A percentile compares a stretch with the other conserved stretches of the same genome.
Evolutionary conservation across 1,140 invertebrate genomes (phyloP).

Genomic region (Brachystomella parvula): DNA sequence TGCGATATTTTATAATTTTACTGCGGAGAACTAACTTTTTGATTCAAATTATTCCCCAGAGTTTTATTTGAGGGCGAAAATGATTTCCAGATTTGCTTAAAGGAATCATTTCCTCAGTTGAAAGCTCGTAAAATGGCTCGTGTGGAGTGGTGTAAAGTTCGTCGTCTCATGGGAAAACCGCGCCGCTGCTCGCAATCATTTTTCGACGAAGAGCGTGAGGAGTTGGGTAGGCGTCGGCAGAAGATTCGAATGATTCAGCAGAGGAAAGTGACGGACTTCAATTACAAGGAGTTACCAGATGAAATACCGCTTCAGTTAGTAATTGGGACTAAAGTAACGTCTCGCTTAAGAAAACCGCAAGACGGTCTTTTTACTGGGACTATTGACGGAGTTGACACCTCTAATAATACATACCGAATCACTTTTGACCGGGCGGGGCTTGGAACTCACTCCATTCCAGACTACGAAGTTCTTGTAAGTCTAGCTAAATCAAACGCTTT

Average conservation of each 20-base stretch:
- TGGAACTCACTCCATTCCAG: constrained; percentile 91
- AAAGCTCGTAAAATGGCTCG: constrained; percentile 75
- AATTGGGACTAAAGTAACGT: constrained; percentile 92
- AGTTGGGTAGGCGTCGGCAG: constrained; percentile 79
- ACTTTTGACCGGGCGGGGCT: constrained; percentile 89
- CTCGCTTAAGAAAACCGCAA: constrained; percentile 79
- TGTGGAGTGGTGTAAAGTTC: constrained; percentile 90
- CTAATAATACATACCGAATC: constrained; percentile 94
- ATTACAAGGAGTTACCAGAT: constrained; percentile 82
- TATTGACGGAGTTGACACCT: constrained; percentile 94
- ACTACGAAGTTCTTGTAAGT: constrained; percentile 82
- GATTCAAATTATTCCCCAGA: constrained; percentile 46
- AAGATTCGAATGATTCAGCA: constrained; percentile 92
- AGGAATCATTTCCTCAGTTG: constrained; percentile 88
- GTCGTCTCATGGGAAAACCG: constrained; percentile 94
- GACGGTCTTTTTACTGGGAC: constrained; percentile 94
- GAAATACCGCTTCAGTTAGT: constrained; percentile 93
- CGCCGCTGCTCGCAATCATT: constrained; percentile 85
- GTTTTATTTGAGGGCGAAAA: constrained; percentile 91
- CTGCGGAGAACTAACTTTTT: constrained; percentile 1
- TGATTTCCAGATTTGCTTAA: constrained; percentile 90
- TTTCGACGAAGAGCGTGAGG: constrained; percentile 86
- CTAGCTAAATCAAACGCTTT: too few relatives aligned
- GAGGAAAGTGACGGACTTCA: constrained; percentile 72
- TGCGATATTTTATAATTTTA: constrained; percentile 24